Conservation (phyloP, 2,113 vertebrate species). For the Thunnus thynnus region DNA sequence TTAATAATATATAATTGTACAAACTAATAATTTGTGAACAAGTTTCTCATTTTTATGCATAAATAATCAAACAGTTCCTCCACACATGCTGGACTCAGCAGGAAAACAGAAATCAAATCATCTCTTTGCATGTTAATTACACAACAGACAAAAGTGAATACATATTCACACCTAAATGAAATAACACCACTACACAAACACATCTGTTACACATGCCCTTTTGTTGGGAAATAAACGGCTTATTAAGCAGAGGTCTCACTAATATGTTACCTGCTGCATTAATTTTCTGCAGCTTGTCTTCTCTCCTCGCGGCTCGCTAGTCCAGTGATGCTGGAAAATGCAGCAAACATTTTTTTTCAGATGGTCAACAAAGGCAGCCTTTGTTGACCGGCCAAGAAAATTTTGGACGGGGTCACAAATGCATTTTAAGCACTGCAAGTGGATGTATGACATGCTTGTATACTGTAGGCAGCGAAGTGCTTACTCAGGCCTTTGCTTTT, state of each 20-base stretch:
- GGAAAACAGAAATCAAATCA: neutral
- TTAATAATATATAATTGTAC: no score
- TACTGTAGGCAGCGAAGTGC: constrained; percentile 33
- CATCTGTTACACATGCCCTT: constrained; percentile 5
- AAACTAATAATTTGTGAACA: no score
- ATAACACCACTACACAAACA: neutral
- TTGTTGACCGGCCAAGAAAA: constrained; percentile 72
- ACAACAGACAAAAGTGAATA: neutral
- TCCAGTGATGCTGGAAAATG: constrained; percentile 67
- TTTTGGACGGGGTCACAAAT: constrained; percentile 60
- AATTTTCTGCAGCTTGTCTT: constrained; percentile 41
- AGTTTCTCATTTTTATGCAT: neutral
- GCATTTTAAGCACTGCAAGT: constrained; percentile 58
- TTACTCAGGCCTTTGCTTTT: constrained; percentile 42
- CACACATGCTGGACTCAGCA: neutral
- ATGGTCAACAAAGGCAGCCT: constrained; percentile 69
- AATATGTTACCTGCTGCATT: constrained; percentile 32
- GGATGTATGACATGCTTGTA: constrained; percentile 68
- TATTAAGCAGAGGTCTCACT: constrained; percentile 24
- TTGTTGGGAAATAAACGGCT: constrained; percentile 29
- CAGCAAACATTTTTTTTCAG: constrained; percentile 67
- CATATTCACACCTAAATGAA: neutral
- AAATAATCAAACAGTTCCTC: neutral
- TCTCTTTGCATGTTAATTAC: neutral
- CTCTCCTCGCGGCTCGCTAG: constrained; percentile 38